Conservation (phyloP, 2,797 vertebrate species). For the Sebastes jordani region DNA sequence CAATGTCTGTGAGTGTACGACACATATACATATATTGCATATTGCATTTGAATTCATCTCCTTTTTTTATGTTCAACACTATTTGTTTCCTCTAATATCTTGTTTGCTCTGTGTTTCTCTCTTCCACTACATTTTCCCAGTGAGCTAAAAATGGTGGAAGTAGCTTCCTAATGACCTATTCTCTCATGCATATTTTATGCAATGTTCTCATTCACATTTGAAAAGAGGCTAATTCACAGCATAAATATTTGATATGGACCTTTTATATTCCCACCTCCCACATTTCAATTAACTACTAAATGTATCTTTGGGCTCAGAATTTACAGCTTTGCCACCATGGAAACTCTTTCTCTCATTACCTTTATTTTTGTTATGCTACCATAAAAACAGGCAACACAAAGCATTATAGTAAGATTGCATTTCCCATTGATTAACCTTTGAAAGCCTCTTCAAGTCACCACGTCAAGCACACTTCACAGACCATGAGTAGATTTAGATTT, state of each 20-base stretch:
- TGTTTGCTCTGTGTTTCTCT: constrained; percentile 3
- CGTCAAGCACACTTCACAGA: constrained; percentile 14
- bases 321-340: constrained; percentile 7
- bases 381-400: constrained; percentile 44
- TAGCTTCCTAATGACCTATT: constrained; percentile 54
- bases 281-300: constrained; percentile 69
- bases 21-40: not conserved
- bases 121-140: not conserved
- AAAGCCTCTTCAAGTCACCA: constrained; percentile 17
- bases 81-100: constrained; percentile 1
- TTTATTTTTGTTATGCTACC: constrained; percentile 37
- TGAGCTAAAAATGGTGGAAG: constrained; percentile 25
- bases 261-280: constrained; percentile 65
- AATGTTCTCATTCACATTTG: constrained; percentile 71
- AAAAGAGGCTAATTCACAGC: constrained; percentile 72
- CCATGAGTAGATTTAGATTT: not conserved
- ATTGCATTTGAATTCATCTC: not conserved
- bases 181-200: constrained; percentile 72
- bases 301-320: constrained; percentile 38
- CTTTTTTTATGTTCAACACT: not conserved
- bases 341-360: constrained; percentile 26
- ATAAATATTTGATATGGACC: constrained; percentile 77
- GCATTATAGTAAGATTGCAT: constrained; percentile 20
- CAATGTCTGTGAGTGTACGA: not conserved
- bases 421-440: constrained; percentile 49